These are phyloP conservation scores for Melangyna quadrimaculata DNA, from an alignment of 2,888 invertebrate species.

Conservation along the genomic window DNA sequence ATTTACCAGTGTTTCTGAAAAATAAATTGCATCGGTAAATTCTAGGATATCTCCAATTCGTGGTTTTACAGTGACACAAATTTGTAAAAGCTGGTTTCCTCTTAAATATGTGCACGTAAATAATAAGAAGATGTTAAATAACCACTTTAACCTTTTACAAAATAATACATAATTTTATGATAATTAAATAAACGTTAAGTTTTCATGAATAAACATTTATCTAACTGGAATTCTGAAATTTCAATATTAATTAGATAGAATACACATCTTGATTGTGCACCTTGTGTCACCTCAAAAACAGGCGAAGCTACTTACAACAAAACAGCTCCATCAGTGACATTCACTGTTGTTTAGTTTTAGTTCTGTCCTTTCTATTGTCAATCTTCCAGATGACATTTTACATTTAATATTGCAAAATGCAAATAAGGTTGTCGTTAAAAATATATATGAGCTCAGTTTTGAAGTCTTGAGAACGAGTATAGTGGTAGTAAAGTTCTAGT, in stretches of 20 bases:
- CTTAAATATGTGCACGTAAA: no score
- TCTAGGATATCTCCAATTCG: no score
- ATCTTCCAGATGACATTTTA: slow-evolving; percentile 43
- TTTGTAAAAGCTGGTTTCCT: no score
- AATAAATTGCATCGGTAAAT: no score
- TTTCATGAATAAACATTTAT: background rate
- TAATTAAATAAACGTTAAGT: no score
- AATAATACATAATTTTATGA: no score
- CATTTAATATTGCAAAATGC: slow-evolving; percentile 68
- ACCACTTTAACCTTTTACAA: no score
- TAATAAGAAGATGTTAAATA: no score
- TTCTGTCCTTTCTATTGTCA: slow-evolving; percentile 13
- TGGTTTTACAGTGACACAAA: no score
- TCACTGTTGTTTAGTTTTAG: background rate
- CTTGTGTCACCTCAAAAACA: slow-evolving; percentile 12
- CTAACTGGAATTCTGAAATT: background rate
- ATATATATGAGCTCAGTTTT: slow-evolving; percentile 26
- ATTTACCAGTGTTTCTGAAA: no score
- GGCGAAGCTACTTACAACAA: slow-evolving; percentile 4
- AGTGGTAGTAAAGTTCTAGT: background rate
- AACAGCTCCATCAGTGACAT: slow-evolving; percentile 5
- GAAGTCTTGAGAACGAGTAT: background rate
- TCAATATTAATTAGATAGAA: background rate
- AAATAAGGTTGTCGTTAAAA: slow-evolving; percentile 65
- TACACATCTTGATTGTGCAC: background rate